A percentile compares a stretch with the other conserved stretches of the same genome.
Evolutionary conservation across 2,797 vertebrate genomes (phyloP).

Genomic region (Trachops cirrhosus): DNA sequence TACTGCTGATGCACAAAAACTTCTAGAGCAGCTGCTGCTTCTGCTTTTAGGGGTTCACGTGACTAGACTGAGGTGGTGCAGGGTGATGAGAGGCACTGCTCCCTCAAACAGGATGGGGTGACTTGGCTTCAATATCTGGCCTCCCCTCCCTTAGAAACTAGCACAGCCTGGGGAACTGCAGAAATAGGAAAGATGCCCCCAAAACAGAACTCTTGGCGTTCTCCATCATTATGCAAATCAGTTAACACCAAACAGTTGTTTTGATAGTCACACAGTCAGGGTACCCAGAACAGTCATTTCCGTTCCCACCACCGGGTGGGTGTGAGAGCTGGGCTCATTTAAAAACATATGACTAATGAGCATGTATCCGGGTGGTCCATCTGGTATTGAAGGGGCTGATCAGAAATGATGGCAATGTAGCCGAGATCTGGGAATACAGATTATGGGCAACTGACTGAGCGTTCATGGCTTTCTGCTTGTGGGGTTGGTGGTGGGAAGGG

Average conservation of each 20-base stretch:
- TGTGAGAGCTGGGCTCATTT: slow-evolving; percentile 63
- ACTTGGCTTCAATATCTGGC: neutral
- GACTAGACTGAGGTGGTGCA: neutral
- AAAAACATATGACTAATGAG: slow-evolving; percentile 71
- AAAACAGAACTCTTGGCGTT: slow-evolving; percentile 36
- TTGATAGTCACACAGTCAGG: slow-evolving; percentile 54
- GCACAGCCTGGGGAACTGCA: neutral
- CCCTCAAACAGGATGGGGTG: neutral
- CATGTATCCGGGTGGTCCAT: slow-evolving; percentile 56
- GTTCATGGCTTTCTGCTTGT: neutral
- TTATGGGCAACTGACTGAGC: neutral
- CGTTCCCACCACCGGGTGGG: slow-evolving; percentile 53
- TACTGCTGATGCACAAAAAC: neutral
- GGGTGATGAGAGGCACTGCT: neutral
- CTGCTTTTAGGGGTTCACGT: neutral
- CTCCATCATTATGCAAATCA: slow-evolving; percentile 60
- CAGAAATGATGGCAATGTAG: neutral
- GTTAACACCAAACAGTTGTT: slow-evolving; percentile 62
- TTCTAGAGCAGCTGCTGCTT: neutral
- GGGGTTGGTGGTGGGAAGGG: neutral
- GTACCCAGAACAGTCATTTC: slow-evolving; percentile 68
- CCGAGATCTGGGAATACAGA: slow-evolving; percentile 14
- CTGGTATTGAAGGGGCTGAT: slow-evolving; percentile 60
- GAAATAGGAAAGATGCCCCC: slow-evolving; percentile 31
- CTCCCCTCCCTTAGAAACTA: neutral